Evolutionary conservation across 2,113 vertebrate genomes (phyloP), one percentile per base, ranked within the genome.

Genomic region (Tautogolabrus adspersus): DNA sequence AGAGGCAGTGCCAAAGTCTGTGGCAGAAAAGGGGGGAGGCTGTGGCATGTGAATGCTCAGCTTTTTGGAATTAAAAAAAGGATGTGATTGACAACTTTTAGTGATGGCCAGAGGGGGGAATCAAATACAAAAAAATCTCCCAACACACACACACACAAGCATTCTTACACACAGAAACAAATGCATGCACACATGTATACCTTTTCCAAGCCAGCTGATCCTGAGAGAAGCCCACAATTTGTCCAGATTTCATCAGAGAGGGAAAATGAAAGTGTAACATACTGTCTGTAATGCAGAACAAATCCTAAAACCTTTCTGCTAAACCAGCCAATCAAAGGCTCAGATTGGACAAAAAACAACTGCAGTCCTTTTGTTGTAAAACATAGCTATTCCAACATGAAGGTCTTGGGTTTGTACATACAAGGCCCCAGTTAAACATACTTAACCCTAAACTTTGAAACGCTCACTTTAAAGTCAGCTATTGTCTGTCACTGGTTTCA

Each of bases 1-100:
- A 78, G 81, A 86, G 77, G 30, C 75, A 2, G 66, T 42, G 84
- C 70, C 74, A 84, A 63, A 64, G 66, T 66, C 77, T 74, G 78
- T 75, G 60, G 82, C 51, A 37, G 75, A 42, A 70, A 11, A 3
- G 40, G 69, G 64, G 40, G 22, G 69, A 42, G 68, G 76, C 57
- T 60, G 38, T 70, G 75, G 65, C 84, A 60, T 79, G 75, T 51
- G 61, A 84, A 61, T 7, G 2, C 67, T 81, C 86, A 85, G 88
- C 81, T 83, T 88, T 82, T 80, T 72, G 59, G 75, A 58, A 86
- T 91, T 83, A 86, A 71, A 82, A 68, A 19, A 77, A 73, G 54
- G 49, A 77, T 65, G n/a, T 83, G 88, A 91, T 81, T 88, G 79
- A 84, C 86, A 87, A 75, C 70, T 75, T 57, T 83, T 44, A 68